phyloP scores from a whole-genome alignment of 1,140 invertebrate species.

The Antheraea pernyi region DNA sequence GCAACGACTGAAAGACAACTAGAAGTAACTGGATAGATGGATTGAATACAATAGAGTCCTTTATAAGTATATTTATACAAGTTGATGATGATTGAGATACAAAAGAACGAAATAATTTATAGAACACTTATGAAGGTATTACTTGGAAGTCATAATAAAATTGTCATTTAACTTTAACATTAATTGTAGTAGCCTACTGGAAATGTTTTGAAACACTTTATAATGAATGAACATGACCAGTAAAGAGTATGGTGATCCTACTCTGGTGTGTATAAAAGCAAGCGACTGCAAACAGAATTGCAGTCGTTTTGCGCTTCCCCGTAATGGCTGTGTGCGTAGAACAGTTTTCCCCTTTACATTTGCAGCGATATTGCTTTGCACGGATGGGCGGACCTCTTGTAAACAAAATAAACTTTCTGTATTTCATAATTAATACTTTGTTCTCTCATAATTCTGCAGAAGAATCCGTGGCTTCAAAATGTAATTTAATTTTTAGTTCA shows the following conservation, averaged over 20 bases:
- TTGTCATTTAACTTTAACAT: too few relatives aligned
- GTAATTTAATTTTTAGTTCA: neutral
- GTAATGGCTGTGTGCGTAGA: conserved; percentile 19
- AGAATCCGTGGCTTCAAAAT: neutral
- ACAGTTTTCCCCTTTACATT: neutral
- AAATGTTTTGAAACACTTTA: neutral
- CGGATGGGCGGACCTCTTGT: conserved; percentile 2
- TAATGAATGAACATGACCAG: neutral
- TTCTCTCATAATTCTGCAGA: neutral
- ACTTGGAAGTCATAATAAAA: too few relatives aligned
- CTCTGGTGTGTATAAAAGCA: conserved; percentile 19
- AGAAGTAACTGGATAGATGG: too few relatives aligned
- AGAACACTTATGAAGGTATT: too few relatives aligned
- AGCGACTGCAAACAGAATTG: conserved; percentile 27
- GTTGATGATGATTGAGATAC: too few relatives aligned
- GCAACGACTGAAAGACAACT: too few relatives aligned
- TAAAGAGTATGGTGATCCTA: neutral
- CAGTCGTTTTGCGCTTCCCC: conserved; percentile 23
- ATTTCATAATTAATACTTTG: neutral
- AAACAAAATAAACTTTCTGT: conserved; percentile 2
- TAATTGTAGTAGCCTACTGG: too few relatives aligned
- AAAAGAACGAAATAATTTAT: too few relatives aligned
- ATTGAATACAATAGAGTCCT: too few relatives aligned
- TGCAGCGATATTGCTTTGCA: neutral
- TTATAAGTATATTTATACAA: too few relatives aligned